Percentiles rank a stretch among this genome's conserved stretches.
These are phyloP conservation scores for Clangula hyemalis DNA, from an alignment of 2,797 vertebrate species.

Conservation along the genomic window DNA sequence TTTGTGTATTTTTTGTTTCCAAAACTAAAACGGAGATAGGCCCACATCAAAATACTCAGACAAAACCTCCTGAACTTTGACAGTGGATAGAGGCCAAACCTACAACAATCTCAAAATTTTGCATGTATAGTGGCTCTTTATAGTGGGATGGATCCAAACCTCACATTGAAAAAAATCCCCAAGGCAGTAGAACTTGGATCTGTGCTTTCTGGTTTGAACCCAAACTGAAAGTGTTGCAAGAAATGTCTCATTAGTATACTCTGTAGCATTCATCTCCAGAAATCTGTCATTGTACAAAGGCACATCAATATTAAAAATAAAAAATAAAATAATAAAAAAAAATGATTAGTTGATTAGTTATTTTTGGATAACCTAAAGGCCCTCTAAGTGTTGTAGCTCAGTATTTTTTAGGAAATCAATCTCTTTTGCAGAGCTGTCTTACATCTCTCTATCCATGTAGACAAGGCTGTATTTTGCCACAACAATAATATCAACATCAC, in stretches of 20 bases:
- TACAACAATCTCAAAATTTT: conserved; percentile 35
- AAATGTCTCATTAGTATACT: conserved; percentile 52
- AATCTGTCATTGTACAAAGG: conserved; percentile 46
- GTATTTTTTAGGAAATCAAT: conserved; percentile 23
- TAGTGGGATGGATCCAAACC: conserved; percentile 53
- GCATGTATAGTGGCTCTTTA: conserved; percentile 39
- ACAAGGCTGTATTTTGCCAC: conserved; percentile 23
- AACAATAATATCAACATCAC: not conserved
- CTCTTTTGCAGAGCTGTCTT: not conserved
- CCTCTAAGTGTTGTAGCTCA: conserved; percentile 26
- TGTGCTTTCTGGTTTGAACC: conserved; percentile 55
- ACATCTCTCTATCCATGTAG: not conserved
- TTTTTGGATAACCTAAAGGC: conserved; percentile 54
- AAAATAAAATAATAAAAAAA: not conserved
- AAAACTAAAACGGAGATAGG: conserved; percentile 42
- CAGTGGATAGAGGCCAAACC: conserved; percentile 54
- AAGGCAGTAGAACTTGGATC: conserved; percentile 52
- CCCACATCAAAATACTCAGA: conserved; percentile 22
- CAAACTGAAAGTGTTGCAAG: conserved; percentile 52
- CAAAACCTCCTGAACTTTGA: conserved; percentile 38
- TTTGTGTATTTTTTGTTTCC: conserved; percentile 13
- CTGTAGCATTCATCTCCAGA: conserved; percentile 18
- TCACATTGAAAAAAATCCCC: conserved; percentile 53
- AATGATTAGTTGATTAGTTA: not conserved
- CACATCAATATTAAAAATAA: not conserved